Percentiles rank a stretch among this genome's conserved stretches.
Evolutionary conservation across 2,113 vertebrate species (phyloP).

Genomic region (Anolis sagrei): DNA sequence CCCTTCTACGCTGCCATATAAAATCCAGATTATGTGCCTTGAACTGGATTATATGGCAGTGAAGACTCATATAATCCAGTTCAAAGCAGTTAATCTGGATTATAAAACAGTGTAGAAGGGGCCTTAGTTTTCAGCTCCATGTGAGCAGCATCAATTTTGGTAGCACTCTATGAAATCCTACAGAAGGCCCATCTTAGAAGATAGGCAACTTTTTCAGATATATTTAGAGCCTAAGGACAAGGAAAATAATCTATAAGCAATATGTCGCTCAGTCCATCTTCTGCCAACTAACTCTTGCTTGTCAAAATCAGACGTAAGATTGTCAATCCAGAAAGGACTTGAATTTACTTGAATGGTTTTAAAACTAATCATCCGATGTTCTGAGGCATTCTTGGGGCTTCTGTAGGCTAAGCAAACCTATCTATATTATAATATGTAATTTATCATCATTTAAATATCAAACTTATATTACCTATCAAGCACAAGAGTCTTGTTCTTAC

Average conservation of each 20-base stretch:
- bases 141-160: background rate
- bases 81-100: no score
- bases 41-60: no score
- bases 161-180: background rate
- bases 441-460: background rate
- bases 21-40: no score
- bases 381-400: background rate
- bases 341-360: background rate
- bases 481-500: background rate
- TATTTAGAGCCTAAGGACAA: background rate
- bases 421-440: no score
- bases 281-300: background rate
- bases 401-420: background rate
- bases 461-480: background rate
- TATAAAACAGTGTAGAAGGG: no score
- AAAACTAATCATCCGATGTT: no score
- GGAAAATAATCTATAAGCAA: background rate
- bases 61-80: no score
- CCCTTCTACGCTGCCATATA: no score
- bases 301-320: background rate
- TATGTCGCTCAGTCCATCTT: background rate
- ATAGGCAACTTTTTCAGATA: background rate
- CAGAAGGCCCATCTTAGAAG: background rate
- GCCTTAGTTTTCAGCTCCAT: background rate
- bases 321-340: background rate